phyloP scores from a whole-genome alignment of 2,797 vertebrate genomes.

The Distichodus sexfasciatus region DNA sequence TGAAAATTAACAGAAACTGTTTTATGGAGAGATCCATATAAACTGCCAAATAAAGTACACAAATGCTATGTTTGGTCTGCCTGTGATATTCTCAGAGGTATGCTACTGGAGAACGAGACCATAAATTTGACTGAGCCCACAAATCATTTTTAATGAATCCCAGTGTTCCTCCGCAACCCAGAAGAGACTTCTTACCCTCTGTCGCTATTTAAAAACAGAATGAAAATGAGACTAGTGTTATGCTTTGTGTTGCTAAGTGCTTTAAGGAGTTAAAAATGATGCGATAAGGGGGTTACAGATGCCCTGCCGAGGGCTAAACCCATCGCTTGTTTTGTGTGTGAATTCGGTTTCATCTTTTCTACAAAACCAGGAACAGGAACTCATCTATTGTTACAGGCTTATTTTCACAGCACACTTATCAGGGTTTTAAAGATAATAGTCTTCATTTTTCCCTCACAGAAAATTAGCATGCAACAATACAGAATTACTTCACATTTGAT shows the following conservation, averaged over 20 bases:
- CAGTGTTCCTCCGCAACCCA: constrained; percentile 30
- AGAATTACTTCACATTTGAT: constrained; percentile 27
- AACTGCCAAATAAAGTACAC: constrained; percentile 36
- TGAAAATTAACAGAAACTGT: constrained; percentile 10
- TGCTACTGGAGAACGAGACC: constrained; percentile 29
- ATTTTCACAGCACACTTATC: constrained; percentile 17
- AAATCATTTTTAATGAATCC: constrained; percentile 64
- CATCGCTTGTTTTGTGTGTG: not conserved
- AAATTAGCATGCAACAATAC: constrained; percentile 24
- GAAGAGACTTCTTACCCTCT: constrained; percentile 47
- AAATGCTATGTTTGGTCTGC: constrained; percentile 35
- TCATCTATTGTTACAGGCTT: not conserved
- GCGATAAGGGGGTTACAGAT: not conserved
- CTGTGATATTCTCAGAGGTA: constrained; percentile 23
- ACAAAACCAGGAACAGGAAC: not conserved
- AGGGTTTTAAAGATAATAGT: not conserved
- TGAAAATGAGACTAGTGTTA: not conserved
- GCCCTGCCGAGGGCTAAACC: not conserved
- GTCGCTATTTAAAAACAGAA: constrained; percentile 22
- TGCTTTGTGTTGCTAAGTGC: constrained; percentile 29
- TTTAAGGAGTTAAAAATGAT: constrained; percentile 16
- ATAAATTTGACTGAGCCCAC: constrained; percentile 43
- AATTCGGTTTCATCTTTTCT: not conserved
- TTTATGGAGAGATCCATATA: constrained; percentile 11
- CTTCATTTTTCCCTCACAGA: constrained; percentile 3